Evolutionary conservation across 2,113 vertebrate genomes (phyloP).

Genomic region (Pelvicachromis taeniatus): DNA sequence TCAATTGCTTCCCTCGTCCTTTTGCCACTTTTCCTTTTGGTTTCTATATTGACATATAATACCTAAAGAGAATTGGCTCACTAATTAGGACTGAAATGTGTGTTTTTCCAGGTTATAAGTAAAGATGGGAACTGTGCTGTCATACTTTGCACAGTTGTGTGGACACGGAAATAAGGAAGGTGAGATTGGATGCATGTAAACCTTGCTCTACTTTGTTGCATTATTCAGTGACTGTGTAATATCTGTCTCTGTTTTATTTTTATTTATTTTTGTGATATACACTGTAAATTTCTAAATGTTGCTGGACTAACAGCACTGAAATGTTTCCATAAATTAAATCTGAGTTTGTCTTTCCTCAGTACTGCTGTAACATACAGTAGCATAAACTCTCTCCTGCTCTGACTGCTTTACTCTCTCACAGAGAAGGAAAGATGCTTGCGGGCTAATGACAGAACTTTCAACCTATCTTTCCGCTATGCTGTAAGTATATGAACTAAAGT

Average conservation of each 20-base stretch:
- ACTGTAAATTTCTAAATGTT: neutral
- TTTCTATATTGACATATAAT: neutral
- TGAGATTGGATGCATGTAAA: slow-evolving; percentile 30
- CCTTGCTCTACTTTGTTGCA: neutral
- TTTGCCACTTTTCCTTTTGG: neutral
- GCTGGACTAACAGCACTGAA: neutral
- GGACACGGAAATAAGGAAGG: slow-evolving; percentile 69
- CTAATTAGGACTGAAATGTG: neutral
- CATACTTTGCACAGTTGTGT: slow-evolving; percentile 65
- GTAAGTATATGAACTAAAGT: slow-evolving; percentile 68
- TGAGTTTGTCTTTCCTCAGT: neutral
- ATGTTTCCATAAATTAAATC: neutral
- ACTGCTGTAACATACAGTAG: neutral
- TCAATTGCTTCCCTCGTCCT: neutral
- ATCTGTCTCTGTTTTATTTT: neutral
- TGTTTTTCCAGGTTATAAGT: slow-evolving; percentile 56
- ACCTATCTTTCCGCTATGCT: slow-evolving; percentile 80
- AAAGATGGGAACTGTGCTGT: slow-evolving; percentile 70
- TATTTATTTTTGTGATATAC: neutral
- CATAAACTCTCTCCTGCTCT: neutral
- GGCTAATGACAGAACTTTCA: slow-evolving; percentile 85
- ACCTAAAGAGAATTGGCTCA: neutral
- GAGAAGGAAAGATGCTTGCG: slow-evolving; percentile 80
- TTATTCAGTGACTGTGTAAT: neutral
- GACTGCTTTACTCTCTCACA: slow-evolving; percentile 25